A percentile compares a stretch with the other conserved stretches of the same genome.
phyloP scores from a whole-genome alignment of 2,113 vertebrate genomes.

The Ardeotis arabs region DNA sequence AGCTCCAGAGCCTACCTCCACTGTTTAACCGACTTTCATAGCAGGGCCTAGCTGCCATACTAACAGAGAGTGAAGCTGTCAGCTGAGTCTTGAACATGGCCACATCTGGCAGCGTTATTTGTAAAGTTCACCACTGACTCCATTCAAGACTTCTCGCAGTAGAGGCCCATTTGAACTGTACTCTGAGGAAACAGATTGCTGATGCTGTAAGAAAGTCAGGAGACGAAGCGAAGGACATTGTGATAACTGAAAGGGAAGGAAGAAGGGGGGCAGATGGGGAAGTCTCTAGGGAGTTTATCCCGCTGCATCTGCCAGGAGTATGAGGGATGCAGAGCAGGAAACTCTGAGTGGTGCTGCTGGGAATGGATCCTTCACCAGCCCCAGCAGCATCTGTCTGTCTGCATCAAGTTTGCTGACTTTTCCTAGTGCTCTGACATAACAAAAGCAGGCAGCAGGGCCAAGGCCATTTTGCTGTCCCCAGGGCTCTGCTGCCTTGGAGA shows the following conservation, averaged over 20 bases:
- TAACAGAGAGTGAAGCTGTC: not conserved
- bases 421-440: not conserved
- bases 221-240: not conserved
- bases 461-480: not conserved
- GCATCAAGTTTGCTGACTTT: not conserved
- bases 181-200: not conserved
- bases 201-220: not conserved
- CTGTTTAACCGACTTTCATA: not conserved
- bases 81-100: not conserved
- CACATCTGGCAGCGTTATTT: fast-evolving
- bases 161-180: not conserved
- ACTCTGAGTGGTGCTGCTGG: not conserved
- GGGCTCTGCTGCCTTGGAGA: not conserved
- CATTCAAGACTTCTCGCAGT: not conserved
- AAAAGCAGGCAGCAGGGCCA: not conserved
- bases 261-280: not conserved
- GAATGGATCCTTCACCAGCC: not conserved
- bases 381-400: not conserved
- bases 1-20: not conserved
- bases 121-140: not conserved
- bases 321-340: not conserved
- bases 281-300: not conserved
- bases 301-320: fast-evolving
- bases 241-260: not conserved
- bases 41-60: not conserved